Evolutionary conservation across 2,797 vertebrate species (phyloP).

Genomic region (Malacoctenus gilli): DNA sequence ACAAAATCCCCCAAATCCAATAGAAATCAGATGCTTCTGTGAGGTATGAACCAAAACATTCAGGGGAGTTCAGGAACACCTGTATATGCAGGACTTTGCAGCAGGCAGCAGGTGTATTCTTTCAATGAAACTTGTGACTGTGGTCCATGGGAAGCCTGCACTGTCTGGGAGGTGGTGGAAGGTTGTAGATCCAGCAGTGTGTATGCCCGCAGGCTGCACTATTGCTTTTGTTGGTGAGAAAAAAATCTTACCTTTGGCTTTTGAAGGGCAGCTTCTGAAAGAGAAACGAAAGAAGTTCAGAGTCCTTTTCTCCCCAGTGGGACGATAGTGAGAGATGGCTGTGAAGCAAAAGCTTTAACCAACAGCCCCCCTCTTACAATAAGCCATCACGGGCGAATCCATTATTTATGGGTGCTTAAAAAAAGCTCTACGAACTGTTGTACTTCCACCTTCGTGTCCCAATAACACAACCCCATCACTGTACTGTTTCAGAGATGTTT

Average conservation of each 20-base stretch:
- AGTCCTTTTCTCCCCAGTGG: slow-evolving; percentile 16
- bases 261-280: slow-evolving; percentile 57
- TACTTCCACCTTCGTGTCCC: slow-evolving; percentile 29
- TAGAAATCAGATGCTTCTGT: no score
- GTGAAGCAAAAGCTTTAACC: slow-evolving; percentile 27
- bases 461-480: slow-evolving; percentile 16
- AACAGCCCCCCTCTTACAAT: slow-evolving; percentile 22
- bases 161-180: slow-evolving; percentile 45
- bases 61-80: no score
- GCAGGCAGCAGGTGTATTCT: slow-evolving; percentile 49
- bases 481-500: slow-evolving; percentile 23
- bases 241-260: slow-evolving; percentile 46
- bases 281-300: slow-evolving; percentile 38
- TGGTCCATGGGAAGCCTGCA: slow-evolving; percentile 36
- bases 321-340: slow-evolving; percentile 20
- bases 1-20: no score
- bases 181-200: slow-evolving; percentile 49
- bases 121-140: slow-evolving; percentile 46
- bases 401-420: slow-evolving; percentile 51
- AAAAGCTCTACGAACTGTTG: slow-evolving; percentile 22
- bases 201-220: slow-evolving; percentile 52
- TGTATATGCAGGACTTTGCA: slow-evolving; percentile 28
- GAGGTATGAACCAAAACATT: no score
- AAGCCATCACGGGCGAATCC: slow-evolving; percentile 27
- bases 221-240: slow-evolving; percentile 53